These are phyloP conservation scores for Phaedon cochleariae DNA, from an alignment of 2,888 invertebrate genomes.

Conservation along the genomic window DNA sequence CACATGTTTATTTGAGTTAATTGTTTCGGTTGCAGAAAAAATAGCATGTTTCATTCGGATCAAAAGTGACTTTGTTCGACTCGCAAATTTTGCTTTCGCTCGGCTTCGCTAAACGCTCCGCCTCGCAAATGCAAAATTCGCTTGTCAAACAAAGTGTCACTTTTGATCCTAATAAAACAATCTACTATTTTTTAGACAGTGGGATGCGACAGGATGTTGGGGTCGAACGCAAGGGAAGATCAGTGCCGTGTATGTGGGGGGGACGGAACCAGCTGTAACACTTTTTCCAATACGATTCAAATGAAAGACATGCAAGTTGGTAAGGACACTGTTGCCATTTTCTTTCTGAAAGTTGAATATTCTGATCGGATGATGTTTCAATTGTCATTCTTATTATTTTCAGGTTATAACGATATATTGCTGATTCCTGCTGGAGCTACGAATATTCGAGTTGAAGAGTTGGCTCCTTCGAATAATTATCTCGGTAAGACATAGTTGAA, in stretches of 20 bases:
- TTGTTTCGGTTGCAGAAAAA: too few species aligned
- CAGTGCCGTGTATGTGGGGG: conserved; percentile 94
- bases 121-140: too few species aligned
- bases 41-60: too few species aligned
- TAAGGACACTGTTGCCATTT: conserved; percentile 58
- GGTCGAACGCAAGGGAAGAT: conserved; percentile 86
- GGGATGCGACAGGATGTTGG: conserved; percentile 95
- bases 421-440: conserved; percentile 94
- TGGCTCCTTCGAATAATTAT: conserved; percentile 86
- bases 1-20: too few species aligned
- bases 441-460: conserved; percentile 83
- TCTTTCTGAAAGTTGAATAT: too few species aligned
- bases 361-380: too few species aligned
- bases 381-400: conserved; percentile 15
- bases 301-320: conserved; percentile 78
- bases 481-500: conserved; percentile 68
- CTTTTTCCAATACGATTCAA: conserved; percentile 75
- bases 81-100: too few species aligned
- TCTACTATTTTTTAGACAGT: conserved; percentile 71
- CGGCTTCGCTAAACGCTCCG: too few species aligned
- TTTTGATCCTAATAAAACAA: neutral
- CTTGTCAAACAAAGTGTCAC: too few species aligned
- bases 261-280: conserved; percentile 87
- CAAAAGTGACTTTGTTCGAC: too few species aligned
- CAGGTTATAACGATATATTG: conserved; percentile 92